phyloP scores from a whole-genome alignment of 2,113 vertebrate genomes.

The Hippocampus barbouri region DNA sequence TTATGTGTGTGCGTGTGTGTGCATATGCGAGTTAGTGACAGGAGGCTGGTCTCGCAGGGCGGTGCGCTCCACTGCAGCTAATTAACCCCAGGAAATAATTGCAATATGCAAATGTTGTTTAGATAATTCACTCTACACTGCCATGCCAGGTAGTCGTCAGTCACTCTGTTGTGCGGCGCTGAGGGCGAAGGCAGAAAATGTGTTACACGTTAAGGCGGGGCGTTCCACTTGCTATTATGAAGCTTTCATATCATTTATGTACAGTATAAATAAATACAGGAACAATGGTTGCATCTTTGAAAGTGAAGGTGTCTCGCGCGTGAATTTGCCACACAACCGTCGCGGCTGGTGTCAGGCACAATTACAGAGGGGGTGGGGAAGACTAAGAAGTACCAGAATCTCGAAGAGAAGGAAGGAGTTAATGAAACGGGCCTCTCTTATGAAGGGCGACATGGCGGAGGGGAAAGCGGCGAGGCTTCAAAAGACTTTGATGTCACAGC shows the following conservation, averaged over 20 bases:
- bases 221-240: slow-evolving; percentile 11
- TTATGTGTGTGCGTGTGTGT: slow-evolving; percentile 44
- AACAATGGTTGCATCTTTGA: not conserved
- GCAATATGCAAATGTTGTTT: slow-evolving; percentile 98
- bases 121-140: slow-evolving; percentile 86
- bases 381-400: slow-evolving; percentile 39
- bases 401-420: slow-evolving; percentile 22
- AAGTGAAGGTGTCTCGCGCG: not conserved
- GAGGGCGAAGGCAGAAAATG: slow-evolving; percentile 35
- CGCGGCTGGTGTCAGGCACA: not conserved
- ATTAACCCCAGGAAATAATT: slow-evolving; percentile 99
- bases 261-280: not conserved
- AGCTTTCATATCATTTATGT: slow-evolving; percentile 17
- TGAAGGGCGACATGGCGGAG: slow-evolving; percentile 48
- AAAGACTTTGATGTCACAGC: slow-evolving; percentile 68
- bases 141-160: slow-evolving; percentile 85
- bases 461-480: slow-evolving; percentile 57
- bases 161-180: slow-evolving; percentile 71
- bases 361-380: slow-evolving; percentile 17
- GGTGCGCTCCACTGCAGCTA: slow-evolving; percentile 87
- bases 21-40: slow-evolving; percentile 79
- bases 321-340: not conserved
- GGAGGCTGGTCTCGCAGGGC: slow-evolving; percentile 86
- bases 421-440: slow-evolving; percentile 47
- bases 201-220: slow-evolving; percentile 13